Conservation (phyloP, 2,113 vertebrate species). For the Syngnathus scovelli region DNA sequence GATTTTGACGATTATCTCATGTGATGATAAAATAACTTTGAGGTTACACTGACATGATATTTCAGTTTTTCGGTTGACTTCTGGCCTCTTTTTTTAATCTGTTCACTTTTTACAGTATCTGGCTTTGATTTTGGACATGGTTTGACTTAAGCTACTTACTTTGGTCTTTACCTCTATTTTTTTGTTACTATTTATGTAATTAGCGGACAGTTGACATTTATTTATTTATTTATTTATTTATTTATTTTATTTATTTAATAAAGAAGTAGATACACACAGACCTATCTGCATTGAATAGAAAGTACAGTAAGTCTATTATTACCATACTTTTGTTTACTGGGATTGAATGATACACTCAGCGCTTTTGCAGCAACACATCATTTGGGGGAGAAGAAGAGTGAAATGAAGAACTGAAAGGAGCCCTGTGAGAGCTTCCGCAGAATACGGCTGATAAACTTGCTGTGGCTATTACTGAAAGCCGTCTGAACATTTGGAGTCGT, state of each 20-base stretch:
- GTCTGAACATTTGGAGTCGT: constrained; percentile 28
- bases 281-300: constrained; percentile 20
- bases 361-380: constrained; percentile 31
- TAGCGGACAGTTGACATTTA: no score
- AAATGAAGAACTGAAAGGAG: constrained; percentile 39
- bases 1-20: constrained; percentile 7
- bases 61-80: no score
- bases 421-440: constrained; percentile 41
- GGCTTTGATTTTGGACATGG: no score
- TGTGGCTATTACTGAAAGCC: constrained; percentile 38
- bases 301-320: constrained; percentile 44
- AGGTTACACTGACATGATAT: background rate
- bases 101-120: no score
- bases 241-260: no score
- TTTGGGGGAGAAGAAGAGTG: constrained; percentile 42
- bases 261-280: no score
- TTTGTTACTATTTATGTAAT: no score
- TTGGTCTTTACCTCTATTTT: no score
- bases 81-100: no score
- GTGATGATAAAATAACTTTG: constrained; percentile 12
- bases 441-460: constrained; percentile 49
- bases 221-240: no score
- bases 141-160: no score
- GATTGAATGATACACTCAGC: constrained; percentile 40
- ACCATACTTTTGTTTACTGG: constrained; percentile 33